Base-by-base conservation (phyloP, 2,888 invertebrate genomes). In the Acanthosepion pharaonis region DNA sequence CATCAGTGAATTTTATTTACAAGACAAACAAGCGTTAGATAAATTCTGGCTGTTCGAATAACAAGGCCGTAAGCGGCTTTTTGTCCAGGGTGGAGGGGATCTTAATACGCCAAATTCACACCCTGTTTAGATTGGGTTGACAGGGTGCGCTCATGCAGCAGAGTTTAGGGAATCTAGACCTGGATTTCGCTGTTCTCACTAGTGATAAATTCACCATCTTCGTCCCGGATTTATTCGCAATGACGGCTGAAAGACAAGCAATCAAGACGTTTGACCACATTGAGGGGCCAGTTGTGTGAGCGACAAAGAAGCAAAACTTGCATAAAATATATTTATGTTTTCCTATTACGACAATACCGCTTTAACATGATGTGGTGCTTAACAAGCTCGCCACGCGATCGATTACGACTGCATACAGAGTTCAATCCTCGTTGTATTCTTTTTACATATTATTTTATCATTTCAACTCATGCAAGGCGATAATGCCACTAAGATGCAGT, bases 11-110 rank as follows among this genome's bases (percentile, higher is more conserved):
- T 78, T 78, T 78, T n/a, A 78, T 78, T 78, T 78, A 78, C 78
- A 78, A 78, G 78, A 78, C 78, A 78, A 78, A 78, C 78, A 78
- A 78, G 78, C 78, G 78, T n/a, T n/a, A n/a, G 78, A 78, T 78
- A 78, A 78, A 78, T 78, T 78, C 78, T 78, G 78, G 33, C 78
- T 78, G n/a, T 78, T 78, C 78, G 78, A 78, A 78, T 78, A 78
- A 78, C 78, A 78, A n/a, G 78, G 78, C n/a, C 11, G 78, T 78
- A 78, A 78, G 78, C n/a, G 78, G 15, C 78, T n/a, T 78, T 78
- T 78, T n/a, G 78, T 78, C 78, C 18, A 78, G 78, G 78, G 78
- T 78, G n/a, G n/a, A 78, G 33, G 33, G 78, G n/a, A 5, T 11
- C 78, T 78, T 78, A 78, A 78, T 78, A 78, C 78, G 78, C 78